Base-by-base conservation (phyloP, 1,140 invertebrate genomes). In the Fopius arisanus region DNA sequence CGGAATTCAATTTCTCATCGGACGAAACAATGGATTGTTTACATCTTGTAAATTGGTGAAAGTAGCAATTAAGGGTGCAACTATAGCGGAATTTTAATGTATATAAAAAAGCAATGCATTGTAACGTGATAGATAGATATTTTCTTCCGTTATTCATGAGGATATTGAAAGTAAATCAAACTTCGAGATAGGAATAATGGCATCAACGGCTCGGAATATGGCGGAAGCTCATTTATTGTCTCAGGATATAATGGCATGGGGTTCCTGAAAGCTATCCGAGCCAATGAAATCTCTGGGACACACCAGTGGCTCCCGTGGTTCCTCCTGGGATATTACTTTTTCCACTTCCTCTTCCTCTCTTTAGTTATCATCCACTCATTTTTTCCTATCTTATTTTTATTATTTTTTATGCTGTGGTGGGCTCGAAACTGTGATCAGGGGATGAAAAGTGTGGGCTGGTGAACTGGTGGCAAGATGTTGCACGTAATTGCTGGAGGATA, bases 161-260 rank as follows among this genome's bases (percentile, higher is more conserved):
- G 10, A 59, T 59, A 72, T 72, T 72, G 70, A 72, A 72, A 72
- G 70, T 72, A 72, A 72, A 72, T 72, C 70, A 72, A 72, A 72
- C 59, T 72, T 72, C 21, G 70, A 65, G 31, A 31, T 29, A 40
- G 26, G 70, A 43, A 62, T 26, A 62, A 62, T 33, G 33, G 33
- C 14, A 29, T 33, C 54, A 54, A 43, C 40, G 59, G 33, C 62
- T 41, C 19, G 59, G 59, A 72, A 65, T 72, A 72, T 65, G 31
- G 43, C 19, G 16, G 41, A 40, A 72, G 70, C 62, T 72, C 70
- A 72, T 72, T 72, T 72, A 72, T 72, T 72, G 70, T 72, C 70
- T 72, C 31, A n/a, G 23, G 12, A 40, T 59, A 59, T 59, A 59
- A 59, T 59, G 23, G 54, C 23, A 59, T 59, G 21, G 54, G 23